phyloP scores from a whole-genome alignment of 1,140 invertebrate genomes.

The Euglossa dilemma region DNA sequence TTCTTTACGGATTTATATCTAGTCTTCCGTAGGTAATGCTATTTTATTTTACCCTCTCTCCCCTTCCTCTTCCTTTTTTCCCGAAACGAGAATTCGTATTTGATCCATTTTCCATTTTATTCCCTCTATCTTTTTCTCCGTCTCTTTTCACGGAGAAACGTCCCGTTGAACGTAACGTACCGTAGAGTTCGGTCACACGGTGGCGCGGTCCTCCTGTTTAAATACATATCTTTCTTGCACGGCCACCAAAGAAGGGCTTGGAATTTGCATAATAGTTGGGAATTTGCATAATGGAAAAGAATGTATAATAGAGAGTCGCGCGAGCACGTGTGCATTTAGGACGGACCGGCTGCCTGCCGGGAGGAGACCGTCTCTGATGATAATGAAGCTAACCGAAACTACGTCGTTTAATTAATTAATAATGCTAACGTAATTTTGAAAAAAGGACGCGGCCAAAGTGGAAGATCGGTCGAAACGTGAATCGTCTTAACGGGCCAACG shows the following conservation, averaged over 20 bases:
- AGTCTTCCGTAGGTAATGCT: too few species aligned
- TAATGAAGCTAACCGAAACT: slow-evolving; percentile 60
- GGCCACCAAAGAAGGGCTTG: slow-evolving; percentile 53
- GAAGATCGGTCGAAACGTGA: not conserved
- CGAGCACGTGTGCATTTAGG: slow-evolving; percentile 61
- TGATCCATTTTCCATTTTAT: not conserved
- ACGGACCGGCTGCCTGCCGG: slow-evolving; percentile 12
- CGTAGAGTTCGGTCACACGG: slow-evolving; percentile 36
- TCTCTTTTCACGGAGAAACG: slow-evolving; percentile 15
- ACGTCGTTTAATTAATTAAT: slow-evolving; percentile 45
- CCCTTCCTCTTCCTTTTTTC: not conserved
- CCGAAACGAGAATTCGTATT: too few species aligned
- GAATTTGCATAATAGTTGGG: slow-evolving; percentile 65
- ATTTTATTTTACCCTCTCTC: too few species aligned
- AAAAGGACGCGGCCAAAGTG: not conserved
- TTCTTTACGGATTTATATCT: not conserved
- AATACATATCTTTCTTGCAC: slow-evolving; percentile 63
- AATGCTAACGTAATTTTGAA: not conserved
- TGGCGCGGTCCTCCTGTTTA: slow-evolving; percentile 50
- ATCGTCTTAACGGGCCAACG: not conserved
- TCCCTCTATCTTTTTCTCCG: not conserved
- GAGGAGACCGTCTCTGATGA: slow-evolving; percentile 45
- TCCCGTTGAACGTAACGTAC: slow-evolving; percentile 7
- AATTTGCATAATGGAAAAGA: slow-evolving; percentile 71
- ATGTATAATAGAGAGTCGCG: slow-evolving; percentile 62